Base-by-base conservation (phyloP, 2,113 vertebrate species). In the Dascyllus trimaculatus region DNA sequence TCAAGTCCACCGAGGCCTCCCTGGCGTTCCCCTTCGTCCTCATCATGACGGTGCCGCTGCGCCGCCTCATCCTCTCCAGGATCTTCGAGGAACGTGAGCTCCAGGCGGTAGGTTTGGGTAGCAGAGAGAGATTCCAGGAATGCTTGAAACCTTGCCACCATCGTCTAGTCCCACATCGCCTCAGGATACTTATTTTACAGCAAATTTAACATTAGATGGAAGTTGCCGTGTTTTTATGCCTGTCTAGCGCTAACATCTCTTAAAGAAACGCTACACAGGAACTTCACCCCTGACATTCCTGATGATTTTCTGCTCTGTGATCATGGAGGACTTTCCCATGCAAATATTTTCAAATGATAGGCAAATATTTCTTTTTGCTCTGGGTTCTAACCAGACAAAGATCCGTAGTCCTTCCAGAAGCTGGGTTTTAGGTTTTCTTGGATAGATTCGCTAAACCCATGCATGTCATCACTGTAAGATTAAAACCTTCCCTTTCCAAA, bases 11-110 rank as follows among this genome's bases (percentile, higher is more conserved):
- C 0, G 95, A 91, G 25, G 97, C 95, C 21, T 99, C 98, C 0
- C 89, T 99, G 80, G 98, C 98, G 24, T 99, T 99, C 82, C 98
- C 98, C 82, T 99, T 99, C 40, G 93, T 99, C 92, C 95, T 99
- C 86, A 97, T 99, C 94, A 96, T 99, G 95, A 99, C 98, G 0
- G 97, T 99, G 79, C 98, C 98, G 2, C 93, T 99, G 80, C 95
- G 98, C 59, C 96, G 96, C 67, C 95, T 97, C 52, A 72, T 99
- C 69, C 95, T 99, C 88, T 95, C 98, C 53, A 94, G 94, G 85
- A 95, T 99, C 85, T 99, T 99, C 85, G 95, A 97, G 1, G 97
- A 99, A 75, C 94, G 97, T 52, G 98, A 99, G 93, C 96, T 99
- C 52, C 96, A 97, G 94, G 98, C 96, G 86, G 98, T 99, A 94